Evolutionary conservation across 2,113 vertebrate genomes (phyloP).

Genomic region (Reinhardtius hippoglossoides): DNA sequence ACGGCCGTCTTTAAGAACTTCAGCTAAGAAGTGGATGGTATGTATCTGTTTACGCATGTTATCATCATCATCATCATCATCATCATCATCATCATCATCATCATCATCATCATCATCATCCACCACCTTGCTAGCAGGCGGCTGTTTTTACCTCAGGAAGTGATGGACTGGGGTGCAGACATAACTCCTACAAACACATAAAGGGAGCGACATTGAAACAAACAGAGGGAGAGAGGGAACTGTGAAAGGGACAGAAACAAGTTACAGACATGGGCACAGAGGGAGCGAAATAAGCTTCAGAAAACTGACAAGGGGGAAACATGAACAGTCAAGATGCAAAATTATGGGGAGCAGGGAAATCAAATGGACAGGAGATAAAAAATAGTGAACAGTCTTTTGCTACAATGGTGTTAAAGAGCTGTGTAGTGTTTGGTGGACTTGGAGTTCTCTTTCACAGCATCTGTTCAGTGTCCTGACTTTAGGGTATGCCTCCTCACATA

Average conservation of each 20-base stretch:
- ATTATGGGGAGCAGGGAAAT: slow-evolving; percentile 22
- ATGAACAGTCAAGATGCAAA: slow-evolving; percentile 30
- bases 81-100: slow-evolving; percentile 19
- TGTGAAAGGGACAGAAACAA: slow-evolving; percentile 45
- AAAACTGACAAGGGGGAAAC: slow-evolving; percentile 21
- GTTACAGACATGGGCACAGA: slow-evolving; percentile 62
- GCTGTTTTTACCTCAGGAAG: slow-evolving; percentile 81
- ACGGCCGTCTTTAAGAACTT: not conserved
- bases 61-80: not conserved
- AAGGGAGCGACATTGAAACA: slow-evolving; percentile 76
- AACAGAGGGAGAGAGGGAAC: slow-evolving; percentile 58
- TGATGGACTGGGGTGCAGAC: slow-evolving; percentile 84
- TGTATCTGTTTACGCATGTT: slow-evolving; percentile 1
- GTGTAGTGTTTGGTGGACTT: no score
- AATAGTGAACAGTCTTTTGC: not conserved
- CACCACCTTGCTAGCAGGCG: slow-evolving; percentile 43
- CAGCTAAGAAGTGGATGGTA: slow-evolving; percentile 18
- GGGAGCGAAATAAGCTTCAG: slow-evolving; percentile 36
- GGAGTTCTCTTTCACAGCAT: no score
- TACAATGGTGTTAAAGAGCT: no score
- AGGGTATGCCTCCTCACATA: no score
- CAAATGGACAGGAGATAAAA: slow-evolving; percentile 11
- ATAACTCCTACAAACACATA: slow-evolving; percentile 85
- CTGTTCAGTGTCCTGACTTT: not conserved
- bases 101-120: slow-evolving; percentile 16